These are phyloP conservation scores for Orthonychiurus folsomi DNA, from an alignment of 2,888 invertebrate species.

Conservation along the genomic window DNA sequence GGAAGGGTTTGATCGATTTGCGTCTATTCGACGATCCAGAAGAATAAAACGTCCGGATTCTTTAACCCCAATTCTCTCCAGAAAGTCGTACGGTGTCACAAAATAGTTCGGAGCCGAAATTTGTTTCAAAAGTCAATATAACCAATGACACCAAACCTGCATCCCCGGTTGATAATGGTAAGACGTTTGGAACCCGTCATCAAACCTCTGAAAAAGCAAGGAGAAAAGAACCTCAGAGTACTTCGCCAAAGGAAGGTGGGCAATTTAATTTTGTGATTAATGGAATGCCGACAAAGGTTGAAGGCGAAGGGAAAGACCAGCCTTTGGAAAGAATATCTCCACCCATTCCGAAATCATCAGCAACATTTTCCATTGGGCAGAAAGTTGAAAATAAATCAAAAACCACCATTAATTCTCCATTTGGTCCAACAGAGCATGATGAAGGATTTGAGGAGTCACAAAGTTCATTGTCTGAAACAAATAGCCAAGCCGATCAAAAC, in stretches of 20 bases:
- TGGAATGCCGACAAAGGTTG: neutral
- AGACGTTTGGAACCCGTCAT: too few relatives aligned
- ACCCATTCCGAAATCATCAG: neutral
- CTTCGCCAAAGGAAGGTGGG: neutral
- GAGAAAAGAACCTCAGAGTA: too few relatives aligned
- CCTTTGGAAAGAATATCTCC: neutral
- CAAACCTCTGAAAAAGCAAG: too few relatives aligned
- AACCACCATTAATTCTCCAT: slow-evolving; percentile 26
- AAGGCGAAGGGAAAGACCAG: slow-evolving; percentile 17
- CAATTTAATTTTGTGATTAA: slow-evolving; percentile 2
- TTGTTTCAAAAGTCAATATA: slow-evolving; percentile 27
- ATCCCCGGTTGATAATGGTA: slow-evolving; percentile 13
- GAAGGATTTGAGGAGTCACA: slow-evolving; percentile 88
- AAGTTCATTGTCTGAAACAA: slow-evolving; percentile 74
- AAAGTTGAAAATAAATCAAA: slow-evolving; percentile 10
- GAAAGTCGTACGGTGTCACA: slow-evolving; percentile 46
- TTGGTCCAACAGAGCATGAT: slow-evolving; percentile 57
- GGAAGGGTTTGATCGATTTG: slow-evolving; percentile 76
- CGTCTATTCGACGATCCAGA: slow-evolving; percentile 69
- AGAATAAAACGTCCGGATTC: slow-evolving; percentile 55
- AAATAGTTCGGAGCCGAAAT: slow-evolving; percentile 22
- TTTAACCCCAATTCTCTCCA: slow-evolving; percentile 9
- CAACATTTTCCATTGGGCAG: neutral
- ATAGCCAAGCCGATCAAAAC: slow-evolving; percentile 65
- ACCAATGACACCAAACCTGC: slow-evolving; percentile 13